A percentile compares a stretch with the other conserved stretches of the same genome.
Conservation (phyloP, 2,888 invertebrate genomes). For the Esperia sulphurella region DNA sequence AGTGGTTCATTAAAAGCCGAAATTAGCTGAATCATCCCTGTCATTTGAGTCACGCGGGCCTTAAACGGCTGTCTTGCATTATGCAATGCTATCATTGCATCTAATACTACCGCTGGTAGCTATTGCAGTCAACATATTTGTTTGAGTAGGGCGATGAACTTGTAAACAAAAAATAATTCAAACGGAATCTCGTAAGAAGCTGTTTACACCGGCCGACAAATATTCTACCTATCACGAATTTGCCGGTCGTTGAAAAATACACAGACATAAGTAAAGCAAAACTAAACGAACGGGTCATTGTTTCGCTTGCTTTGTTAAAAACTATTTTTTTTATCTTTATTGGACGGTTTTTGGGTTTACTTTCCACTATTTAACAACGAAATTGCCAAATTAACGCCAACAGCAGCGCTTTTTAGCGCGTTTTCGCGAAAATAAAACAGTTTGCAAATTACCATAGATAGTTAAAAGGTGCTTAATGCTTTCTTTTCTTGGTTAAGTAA, state of each 20-base stretch:
- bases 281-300: background rate
- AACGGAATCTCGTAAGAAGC: background rate
- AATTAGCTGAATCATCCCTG: constrained; percentile 41
- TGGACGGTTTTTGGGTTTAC: constrained; percentile 6
- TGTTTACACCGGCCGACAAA: background rate
- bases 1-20: constrained; percentile 20
- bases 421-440: constrained; percentile 14
- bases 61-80: constrained; percentile 18
- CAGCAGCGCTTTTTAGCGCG: constrained; percentile 3
- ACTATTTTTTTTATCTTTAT: background rate
- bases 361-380: constrained; percentile 11
- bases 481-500: constrained; percentile 7
- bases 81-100: constrained; percentile 21
- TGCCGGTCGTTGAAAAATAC: background rate
- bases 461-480: constrained; percentile 7
- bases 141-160: constrained; percentile 14
- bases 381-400: constrained; percentile 13
- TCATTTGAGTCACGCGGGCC: constrained; percentile 26
- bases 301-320: constrained; percentile 1
- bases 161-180: constrained; percentile 1
- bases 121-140: constrained; percentile 7
- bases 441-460: constrained; percentile 13
- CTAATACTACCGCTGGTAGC: constrained; percentile 15
- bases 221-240: background rate
- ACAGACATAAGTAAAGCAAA: no score